Conservation (phyloP, 2,797 vertebrate species). For the Lutjanus campechanus region DNA sequence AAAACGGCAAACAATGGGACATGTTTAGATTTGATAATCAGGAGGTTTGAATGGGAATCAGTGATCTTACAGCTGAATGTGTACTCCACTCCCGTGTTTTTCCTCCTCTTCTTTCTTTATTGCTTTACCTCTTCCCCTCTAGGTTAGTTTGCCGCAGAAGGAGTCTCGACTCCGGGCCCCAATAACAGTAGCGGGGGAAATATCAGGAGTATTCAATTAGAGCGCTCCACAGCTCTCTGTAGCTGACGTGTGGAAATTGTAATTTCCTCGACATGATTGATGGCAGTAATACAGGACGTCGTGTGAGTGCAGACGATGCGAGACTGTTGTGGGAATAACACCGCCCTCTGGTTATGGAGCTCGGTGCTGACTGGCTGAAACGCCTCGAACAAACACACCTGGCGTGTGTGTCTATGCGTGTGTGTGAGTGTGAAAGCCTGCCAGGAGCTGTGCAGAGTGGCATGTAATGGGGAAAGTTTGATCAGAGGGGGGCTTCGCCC, state of each 20-base stretch:
- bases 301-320: constrained; percentile 77
- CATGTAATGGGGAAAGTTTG: constrained; percentile 71
- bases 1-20: constrained; percentile 38
- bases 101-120: constrained; percentile 46
- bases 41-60: constrained; percentile 37
- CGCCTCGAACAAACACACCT: constrained; percentile 59
- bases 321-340: constrained; percentile 74
- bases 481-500: constrained; percentile 36
- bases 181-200: constrained; percentile 71
- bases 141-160: constrained; percentile 65
- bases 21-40: constrained; percentile 42
- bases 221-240: constrained; percentile 76
- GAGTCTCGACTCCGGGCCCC: constrained; percentile 61
- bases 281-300: constrained; percentile 84
- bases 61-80: constrained; percentile 16
- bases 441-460: constrained; percentile 63
- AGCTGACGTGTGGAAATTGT: constrained; percentile 88
- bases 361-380: constrained; percentile 75
- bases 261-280: constrained; percentile 88
- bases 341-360: constrained; percentile 71
- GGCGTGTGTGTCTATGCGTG: constrained; percentile 13
- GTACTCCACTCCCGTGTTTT: constrained; percentile 27
- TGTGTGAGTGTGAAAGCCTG: constrained; percentile 10
- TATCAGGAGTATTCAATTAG: constrained; percentile 84
- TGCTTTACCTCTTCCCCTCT: constrained; percentile 66